Conservation (phyloP, 2,888 invertebrate species). For the Argyra leucocephala region DNA sequence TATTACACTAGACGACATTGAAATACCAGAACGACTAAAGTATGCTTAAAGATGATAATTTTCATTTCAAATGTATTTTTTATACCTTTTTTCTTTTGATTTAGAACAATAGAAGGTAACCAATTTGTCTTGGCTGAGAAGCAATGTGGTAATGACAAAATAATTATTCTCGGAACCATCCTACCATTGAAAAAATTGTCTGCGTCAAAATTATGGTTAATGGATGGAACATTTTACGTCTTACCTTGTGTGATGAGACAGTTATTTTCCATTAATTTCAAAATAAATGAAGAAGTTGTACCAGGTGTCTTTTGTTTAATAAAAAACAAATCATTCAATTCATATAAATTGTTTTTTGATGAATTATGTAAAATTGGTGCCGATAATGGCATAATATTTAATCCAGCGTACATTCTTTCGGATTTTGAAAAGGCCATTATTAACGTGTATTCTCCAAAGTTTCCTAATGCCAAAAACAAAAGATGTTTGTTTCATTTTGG, state of each 20-base stretch:
- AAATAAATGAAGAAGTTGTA: not conserved
- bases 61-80: too few relatives aligned
- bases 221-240: slow-evolving; percentile 2
- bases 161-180: slow-evolving; percentile 7
- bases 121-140: not conserved
- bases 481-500: too few relatives aligned
- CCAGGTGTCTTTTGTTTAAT: not conserved
- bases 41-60: too few relatives aligned
- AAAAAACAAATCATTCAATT: not conserved
- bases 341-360: not conserved
- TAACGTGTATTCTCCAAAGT: too few relatives aligned
- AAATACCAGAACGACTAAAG: too few relatives aligned
- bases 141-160: not conserved
- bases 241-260: not conserved
- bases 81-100: too few relatives aligned
- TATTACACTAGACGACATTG: too few relatives aligned
- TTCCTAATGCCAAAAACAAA: too few relatives aligned
- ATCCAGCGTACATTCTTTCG: not conserved
- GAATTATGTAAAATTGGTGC: not conserved
- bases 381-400: not conserved
- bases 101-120: not conserved
- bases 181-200: not conserved
- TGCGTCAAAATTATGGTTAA: not conserved
- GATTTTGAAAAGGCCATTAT: not conserved
- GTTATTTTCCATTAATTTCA: not conserved